Percentiles rank a stretch among this genome's conserved stretches.
These are phyloP conservation scores for Sclerurus mexicanus DNA, from an alignment of 2,113 vertebrate genomes.

Conservation along the genomic window DNA sequence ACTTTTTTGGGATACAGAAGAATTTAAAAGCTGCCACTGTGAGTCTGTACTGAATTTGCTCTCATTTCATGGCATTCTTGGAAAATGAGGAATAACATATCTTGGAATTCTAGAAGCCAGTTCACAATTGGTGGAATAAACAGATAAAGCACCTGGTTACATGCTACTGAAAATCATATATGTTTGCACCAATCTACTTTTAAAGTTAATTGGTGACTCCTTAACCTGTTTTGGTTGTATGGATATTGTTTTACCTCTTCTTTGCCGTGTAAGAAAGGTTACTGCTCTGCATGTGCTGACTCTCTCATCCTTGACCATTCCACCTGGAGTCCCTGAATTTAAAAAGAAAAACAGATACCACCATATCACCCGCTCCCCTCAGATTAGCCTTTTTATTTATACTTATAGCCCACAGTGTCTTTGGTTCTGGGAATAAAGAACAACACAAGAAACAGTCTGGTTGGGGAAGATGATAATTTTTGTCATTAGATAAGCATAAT, in stretches of 20 bases:
- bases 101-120: not conserved
- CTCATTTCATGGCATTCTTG: not conserved
- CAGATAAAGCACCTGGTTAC: not conserved
- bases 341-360: not conserved
- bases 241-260: not conserved
- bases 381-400: not conserved
- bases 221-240: not conserved
- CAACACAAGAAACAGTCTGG: fast-evolving
- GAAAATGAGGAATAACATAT: not conserved
- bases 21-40: not conserved
- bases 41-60: not conserved
- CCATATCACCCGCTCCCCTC: fast-evolving
- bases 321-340: not conserved
- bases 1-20: not conserved
- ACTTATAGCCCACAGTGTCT: not conserved
- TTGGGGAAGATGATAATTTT: not conserved
- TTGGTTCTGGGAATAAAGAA: not conserved
- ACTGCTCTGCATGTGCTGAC: not conserved
- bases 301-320: not conserved
- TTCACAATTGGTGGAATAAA: not conserved
- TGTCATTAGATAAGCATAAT: not conserved
- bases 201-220: not conserved
- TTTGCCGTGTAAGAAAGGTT: not conserved
- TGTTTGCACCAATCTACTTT: not conserved
- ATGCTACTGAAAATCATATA: not conserved